Conservation (phyloP, 2,797 vertebrate species). For the Acanthornis magna region DNA sequence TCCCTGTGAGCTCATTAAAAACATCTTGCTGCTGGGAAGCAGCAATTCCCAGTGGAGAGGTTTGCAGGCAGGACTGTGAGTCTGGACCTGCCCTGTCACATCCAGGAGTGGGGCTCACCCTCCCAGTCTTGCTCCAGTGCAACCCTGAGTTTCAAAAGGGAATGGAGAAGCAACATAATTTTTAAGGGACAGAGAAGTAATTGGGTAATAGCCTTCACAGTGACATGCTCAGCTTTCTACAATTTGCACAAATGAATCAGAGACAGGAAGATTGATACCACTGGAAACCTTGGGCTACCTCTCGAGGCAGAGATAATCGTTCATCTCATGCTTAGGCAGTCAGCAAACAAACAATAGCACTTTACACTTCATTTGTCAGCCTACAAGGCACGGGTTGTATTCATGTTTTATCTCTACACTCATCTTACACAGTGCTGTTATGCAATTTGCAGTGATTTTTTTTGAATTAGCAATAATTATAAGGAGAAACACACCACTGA, state of each 20-base stretch:
- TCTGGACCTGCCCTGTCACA: neutral
- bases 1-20: neutral
- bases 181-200: neutral
- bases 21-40: neutral
- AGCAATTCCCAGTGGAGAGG: neutral
- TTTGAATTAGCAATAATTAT: conserved; percentile 28
- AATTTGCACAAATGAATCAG: neutral
- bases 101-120: neutral
- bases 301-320: neutral
- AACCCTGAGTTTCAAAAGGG: neutral
- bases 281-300: conserved; percentile 23
- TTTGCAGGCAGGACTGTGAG: neutral
- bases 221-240: neutral
- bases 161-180: neutral
- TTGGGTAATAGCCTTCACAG: neutral
- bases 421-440: neutral
- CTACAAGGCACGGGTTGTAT: neutral
- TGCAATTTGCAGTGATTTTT: neutral
- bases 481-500: conserved; percentile 6
- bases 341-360: conserved; percentile 34
- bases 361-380: conserved; percentile 13
- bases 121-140: neutral
- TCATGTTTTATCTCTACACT: neutral
- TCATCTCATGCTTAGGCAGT: conserved; percentile 2
- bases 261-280: neutral